phyloP scores from a whole-genome alignment of 2,888 invertebrate species.

The Linnaemya tessellans region DNA sequence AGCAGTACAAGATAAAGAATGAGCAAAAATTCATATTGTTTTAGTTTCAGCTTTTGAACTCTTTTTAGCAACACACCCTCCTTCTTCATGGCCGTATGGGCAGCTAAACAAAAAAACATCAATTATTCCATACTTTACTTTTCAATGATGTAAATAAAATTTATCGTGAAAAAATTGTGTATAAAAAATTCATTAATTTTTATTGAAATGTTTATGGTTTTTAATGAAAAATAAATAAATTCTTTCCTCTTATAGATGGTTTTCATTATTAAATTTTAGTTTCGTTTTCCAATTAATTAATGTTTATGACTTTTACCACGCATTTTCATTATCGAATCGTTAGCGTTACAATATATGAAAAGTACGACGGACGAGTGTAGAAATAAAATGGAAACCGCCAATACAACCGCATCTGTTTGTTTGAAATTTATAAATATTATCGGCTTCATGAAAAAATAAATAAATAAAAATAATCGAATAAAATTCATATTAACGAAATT shows the following conservation, averaged over 20 bases:
- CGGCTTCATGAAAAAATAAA: constrained; percentile 10
- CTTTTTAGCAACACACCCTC: not conserved
- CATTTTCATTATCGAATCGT: constrained; percentile 71
- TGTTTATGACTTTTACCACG: constrained; percentile 72
- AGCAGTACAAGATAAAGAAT: not conserved
- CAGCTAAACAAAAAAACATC: not conserved
- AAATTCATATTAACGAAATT: constrained; percentile 59
- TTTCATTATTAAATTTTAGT: constrained; percentile 60
- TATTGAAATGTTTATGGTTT: constrained; percentile 72
- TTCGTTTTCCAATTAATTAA: constrained; percentile 71
- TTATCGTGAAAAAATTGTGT: constrained; percentile 28
- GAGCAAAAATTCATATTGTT: not conserved
- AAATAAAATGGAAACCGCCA: constrained; percentile 60
- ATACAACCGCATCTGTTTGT: constrained; percentile 70
- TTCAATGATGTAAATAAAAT: constrained; percentile 48
- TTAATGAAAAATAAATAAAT: constrained; percentile 55
- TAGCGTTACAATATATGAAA: constrained; percentile 52
- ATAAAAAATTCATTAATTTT: constrained; percentile 50
- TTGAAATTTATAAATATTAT: constrained; percentile 53
- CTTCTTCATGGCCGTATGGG: not conserved
- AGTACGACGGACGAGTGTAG: constrained; percentile 11
- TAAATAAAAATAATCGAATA: constrained; percentile 48
- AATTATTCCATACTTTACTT: constrained; percentile 20
- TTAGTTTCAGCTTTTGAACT: not conserved
- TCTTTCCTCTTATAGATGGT: constrained; percentile 42